Percentiles rank a stretch among this genome's conserved stretches.
Evolutionary conservation across 2,113 vertebrate species (phyloP).

Genomic region (Aegithalos caudatus): DNA sequence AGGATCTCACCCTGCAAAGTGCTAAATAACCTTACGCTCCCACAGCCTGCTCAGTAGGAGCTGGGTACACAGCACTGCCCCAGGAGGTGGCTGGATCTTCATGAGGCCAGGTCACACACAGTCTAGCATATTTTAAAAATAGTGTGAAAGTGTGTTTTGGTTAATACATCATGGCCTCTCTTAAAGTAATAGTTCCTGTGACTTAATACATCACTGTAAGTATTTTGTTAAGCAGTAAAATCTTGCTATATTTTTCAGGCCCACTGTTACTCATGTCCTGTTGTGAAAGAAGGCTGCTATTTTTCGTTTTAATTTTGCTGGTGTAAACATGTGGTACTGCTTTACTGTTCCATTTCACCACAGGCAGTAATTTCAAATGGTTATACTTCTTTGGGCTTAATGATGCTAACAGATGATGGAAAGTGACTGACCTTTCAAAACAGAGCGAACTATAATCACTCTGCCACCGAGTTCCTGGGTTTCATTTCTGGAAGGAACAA

Average conservation of each 20-base stretch:
- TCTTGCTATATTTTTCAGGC: neutral
- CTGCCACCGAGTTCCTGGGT: neutral
- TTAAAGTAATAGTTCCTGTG: neutral
- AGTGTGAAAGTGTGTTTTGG: neutral
- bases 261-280: neutral
- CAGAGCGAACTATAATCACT: neutral
- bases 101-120: neutral
- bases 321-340: neutral
- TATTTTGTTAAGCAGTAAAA: neutral
- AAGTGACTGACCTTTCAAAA: constrained; percentile 32
- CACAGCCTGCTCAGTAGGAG: neutral
- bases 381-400: constrained; percentile 15
- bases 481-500: neutral
- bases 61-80: neutral
- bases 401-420: neutral
- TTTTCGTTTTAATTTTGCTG: constrained; percentile 15
- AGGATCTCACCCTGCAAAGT: neutral
- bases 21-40: neutral
- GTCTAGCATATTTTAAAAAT: neutral
- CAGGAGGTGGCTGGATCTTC: neutral
- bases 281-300: neutral
- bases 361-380: constrained; percentile 11
- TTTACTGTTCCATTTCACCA: constrained; percentile 26
- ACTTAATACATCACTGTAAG: neutral
- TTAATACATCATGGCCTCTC: neutral